phyloP scores from a whole-genome alignment of 1,140 invertebrate species.

The Papilio polyxenes region DNA sequence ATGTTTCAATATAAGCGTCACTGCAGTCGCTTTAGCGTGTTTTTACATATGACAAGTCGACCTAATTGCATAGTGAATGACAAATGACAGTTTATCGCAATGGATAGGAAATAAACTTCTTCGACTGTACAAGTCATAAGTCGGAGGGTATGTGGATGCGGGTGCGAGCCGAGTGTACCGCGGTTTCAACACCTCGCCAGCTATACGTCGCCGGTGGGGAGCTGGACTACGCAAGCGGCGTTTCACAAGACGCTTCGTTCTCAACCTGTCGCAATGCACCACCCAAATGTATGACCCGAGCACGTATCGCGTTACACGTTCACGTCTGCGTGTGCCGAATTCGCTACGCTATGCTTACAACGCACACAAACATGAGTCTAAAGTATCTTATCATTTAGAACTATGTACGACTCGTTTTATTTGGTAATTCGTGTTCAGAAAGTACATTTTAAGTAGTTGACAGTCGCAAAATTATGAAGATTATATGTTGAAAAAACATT shows the following conservation, averaged over 20 bases:
- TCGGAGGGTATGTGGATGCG: slow-evolving; percentile 51
- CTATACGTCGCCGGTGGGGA: slow-evolving; percentile 62
- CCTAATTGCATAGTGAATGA: neutral
- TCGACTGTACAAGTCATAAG: neutral
- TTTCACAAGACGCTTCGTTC: slow-evolving; percentile 77
- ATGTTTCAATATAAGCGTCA: no score
- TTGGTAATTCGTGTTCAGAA: neutral
- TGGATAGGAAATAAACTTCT: neutral
- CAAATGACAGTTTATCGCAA: neutral
- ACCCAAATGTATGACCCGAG: slow-evolving; percentile 78
- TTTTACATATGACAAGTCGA: no score
- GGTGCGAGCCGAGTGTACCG: slow-evolving; percentile 65
- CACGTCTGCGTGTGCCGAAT: slow-evolving; percentile 59
- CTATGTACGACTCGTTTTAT: neutral
- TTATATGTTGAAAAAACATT: neutral
- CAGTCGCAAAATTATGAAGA: neutral
- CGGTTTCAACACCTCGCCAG: slow-evolving; percentile 67
- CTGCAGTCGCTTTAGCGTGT: no score
- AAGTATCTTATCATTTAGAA: neutral
- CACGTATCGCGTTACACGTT: slow-evolving; percentile 75
- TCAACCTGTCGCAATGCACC: slow-evolving; percentile 78
- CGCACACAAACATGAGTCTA: slow-evolving; percentile 38
- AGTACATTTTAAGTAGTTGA: neutral
- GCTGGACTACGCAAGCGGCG: slow-evolving; percentile 75
- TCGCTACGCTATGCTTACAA: slow-evolving; percentile 47